Evolutionary conservation across 2,888 invertebrate species (phyloP).

Genomic region (Scrobipalpa costella): DNA sequence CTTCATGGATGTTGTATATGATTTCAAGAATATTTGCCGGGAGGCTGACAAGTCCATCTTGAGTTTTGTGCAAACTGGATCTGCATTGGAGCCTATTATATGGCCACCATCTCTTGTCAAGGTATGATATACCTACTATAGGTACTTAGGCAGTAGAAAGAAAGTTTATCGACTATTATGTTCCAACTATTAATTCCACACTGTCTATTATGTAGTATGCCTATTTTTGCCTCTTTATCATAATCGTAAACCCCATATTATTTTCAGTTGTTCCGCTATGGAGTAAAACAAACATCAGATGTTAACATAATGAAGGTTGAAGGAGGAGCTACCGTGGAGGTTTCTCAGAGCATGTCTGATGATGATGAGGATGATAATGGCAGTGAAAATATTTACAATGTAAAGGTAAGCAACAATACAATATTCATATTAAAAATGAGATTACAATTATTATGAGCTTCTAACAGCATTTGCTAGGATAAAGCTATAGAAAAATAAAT

Average conservation of each 20-base stretch:
- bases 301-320: constrained; percentile 57
- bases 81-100: constrained; percentile 76
- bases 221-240: too few relatives aligned
- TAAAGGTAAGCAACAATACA: constrained; percentile 54
- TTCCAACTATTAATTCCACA: too few relatives aligned
- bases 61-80: constrained; percentile 84
- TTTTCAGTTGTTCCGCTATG: constrained; percentile 44
- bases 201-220: too few relatives aligned
- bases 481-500: too few relatives aligned
- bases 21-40: constrained; percentile 88
- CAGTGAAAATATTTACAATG: constrained; percentile 62
- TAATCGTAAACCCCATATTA: too few relatives aligned
- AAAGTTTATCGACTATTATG: too few relatives aligned
- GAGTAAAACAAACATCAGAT: constrained; percentile 35
- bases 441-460: neutral
- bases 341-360: constrained; percentile 62
- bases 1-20: constrained; percentile 86
- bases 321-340: constrained; percentile 66
- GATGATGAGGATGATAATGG: constrained; percentile 62
- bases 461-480: too few relatives aligned
- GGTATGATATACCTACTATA: constrained; percentile 45
- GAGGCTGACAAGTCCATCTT: constrained; percentile 86
- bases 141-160: too few relatives aligned
- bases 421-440: neutral
- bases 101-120: constrained; percentile 68